Evolutionary conservation across 1,140 invertebrate species (phyloP), one percentile per base, ranked within the genome.

Genomic region (Orchestia grillus): DNA sequence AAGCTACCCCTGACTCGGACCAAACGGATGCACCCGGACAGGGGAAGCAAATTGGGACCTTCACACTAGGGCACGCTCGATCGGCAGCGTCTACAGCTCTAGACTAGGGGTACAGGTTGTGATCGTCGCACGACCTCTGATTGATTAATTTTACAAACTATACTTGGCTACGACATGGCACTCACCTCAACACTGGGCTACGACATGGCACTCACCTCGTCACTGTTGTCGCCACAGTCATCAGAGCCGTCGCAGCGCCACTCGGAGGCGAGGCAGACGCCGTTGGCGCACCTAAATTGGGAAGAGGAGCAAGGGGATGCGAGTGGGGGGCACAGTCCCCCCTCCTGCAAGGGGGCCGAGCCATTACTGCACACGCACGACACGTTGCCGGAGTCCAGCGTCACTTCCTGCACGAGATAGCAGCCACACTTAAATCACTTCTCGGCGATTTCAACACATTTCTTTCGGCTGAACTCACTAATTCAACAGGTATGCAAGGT

Each of bases 331-430:
- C 92, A 94, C 43, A 94, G 92, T 44, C 44, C 92, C 44, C 92
- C 92, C 44, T 94, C 97, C 95, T 97, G 97, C 16, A 96, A 96
- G 97, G 97, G 97, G n/a, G 97, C 97, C 96, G 97, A 98, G 95
- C 98, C 97, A 96, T 97, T 96, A 42, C 97, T 97, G 90, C 97
- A 97, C 96, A 97, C 97, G 97, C 97, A 95, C 16, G 42, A n/a
- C 91, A 96, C 19, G 44, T 16, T 91, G 95, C 95, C 96, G 95
- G 95, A n/a, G 94, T 36, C 44, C 47, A 87, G 96, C 16, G 95
- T 41, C 28, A 15, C 28, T 41, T 41, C 43, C 88, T 90, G 88
- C 41, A 90, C 0, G 88, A 3, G 28, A 77, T 28, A 77, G 28
- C 62, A 77, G 15, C 11, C 36, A 77, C 28, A 77, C 62, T 19